Evolutionary conservation across 2,888 invertebrate genomes (phyloP).

Genomic region (Drosophila formosana): DNA sequence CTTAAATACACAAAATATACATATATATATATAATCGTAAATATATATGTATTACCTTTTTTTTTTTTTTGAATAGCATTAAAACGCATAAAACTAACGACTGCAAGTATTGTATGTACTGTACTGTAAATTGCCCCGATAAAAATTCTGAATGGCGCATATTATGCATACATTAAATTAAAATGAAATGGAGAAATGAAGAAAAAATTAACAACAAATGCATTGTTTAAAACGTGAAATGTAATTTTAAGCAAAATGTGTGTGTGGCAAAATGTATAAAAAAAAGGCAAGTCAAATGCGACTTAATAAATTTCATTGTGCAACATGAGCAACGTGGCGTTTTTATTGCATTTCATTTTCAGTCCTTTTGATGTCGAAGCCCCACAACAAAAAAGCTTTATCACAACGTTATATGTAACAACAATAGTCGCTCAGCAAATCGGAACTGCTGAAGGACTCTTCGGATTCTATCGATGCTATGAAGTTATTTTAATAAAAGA

Average conservation of each 20-base stretch:
- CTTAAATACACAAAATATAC: conserved; percentile 12
- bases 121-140: conserved; percentile 59
- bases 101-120: conserved; percentile 66
- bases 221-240: conserved; percentile 30
- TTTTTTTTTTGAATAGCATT: conserved; percentile 46
- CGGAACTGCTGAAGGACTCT: no score
- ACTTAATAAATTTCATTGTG: conserved; percentile 50
- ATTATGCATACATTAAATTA: conserved; percentile 17
- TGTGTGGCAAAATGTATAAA: conserved; percentile 38
- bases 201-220: conserved; percentile 17
- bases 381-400: background rate
- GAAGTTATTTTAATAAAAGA: no score
- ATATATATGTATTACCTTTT: conserved; percentile 17
- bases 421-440: no score
- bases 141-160: conserved; percentile 21
- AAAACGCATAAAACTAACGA: conserved; percentile 59
- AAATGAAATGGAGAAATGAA: conserved; percentile 8
- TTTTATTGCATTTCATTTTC: conserved; percentile 13
- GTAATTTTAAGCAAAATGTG: conserved; percentile 44
- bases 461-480: no score
- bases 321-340: conserved; percentile 16
- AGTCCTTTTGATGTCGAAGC: background rate
- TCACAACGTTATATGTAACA: background rate
- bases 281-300: conserved; percentile 33
- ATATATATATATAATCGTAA: conserved; percentile 18